A percentile compares a stretch with the other conserved stretches of the same genome.
These are phyloP conservation scores for Anomalospiza imberbis DNA, from an alignment of 2,797 vertebrate genomes.

Conservation along the genomic window DNA sequence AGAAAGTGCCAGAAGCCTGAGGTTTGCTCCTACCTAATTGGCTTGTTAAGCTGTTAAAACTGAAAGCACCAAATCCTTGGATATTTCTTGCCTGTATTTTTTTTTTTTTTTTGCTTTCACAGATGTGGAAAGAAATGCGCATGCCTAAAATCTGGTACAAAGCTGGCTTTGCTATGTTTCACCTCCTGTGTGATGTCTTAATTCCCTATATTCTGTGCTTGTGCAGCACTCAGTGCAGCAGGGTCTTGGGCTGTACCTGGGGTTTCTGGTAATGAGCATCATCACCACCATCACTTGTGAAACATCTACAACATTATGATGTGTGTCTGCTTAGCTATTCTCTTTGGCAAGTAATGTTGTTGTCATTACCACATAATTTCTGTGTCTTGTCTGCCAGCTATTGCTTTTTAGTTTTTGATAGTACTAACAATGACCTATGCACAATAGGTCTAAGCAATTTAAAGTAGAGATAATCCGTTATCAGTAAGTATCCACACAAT, in stretches of 20 bases:
- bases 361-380: background rate
- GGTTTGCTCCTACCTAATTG: slow-evolving; percentile 14
- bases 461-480: background rate
- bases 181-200: background rate
- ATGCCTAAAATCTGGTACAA: background rate
- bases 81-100: background rate
- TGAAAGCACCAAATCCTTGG: background rate
- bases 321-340: background rate
- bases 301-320: background rate
- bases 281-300: accelerated
- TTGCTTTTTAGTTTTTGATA: background rate
- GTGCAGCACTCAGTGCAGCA: accelerated
- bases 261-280: background rate
- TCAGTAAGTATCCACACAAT: background rate
- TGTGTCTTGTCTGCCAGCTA: background rate
- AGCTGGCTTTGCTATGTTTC: background rate
- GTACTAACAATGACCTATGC: background rate
- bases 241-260: background rate
- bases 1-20: background rate
- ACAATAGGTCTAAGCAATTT: background rate
- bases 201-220: background rate
- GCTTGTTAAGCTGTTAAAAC: slow-evolving; percentile 1
- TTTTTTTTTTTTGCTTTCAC: background rate
- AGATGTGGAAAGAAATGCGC: background rate
- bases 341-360: background rate